These are phyloP conservation scores for Syngnathus acus DNA, from an alignment of 2,797 vertebrate species.

Conservation along the genomic window DNA sequence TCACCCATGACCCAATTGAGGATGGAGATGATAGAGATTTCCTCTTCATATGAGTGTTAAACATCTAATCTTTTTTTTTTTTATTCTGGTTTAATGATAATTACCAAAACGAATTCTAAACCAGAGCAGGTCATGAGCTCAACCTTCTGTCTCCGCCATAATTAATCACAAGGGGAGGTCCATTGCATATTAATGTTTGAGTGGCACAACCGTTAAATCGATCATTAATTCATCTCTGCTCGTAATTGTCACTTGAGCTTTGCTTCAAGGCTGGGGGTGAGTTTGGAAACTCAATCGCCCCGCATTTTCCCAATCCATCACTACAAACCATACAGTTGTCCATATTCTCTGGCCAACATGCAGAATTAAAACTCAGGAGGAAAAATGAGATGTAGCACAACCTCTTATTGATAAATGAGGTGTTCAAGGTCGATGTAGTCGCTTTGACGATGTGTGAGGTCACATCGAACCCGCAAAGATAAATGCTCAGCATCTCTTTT, in stretches of 20 bases:
- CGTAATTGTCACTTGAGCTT: slow-evolving; percentile 16
- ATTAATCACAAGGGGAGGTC: slow-evolving; percentile 8
- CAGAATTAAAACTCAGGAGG: too few relatives aligned
- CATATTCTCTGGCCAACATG: too few relatives aligned
- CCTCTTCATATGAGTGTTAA: neutral
- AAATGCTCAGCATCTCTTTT: slow-evolving; percentile 1
- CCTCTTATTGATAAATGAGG: too few relatives aligned
- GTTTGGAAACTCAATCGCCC: slow-evolving; percentile 13
- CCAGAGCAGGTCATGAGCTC: neutral
- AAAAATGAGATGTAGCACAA: too few relatives aligned
- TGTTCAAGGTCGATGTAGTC: neutral
- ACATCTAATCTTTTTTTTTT: neutral
- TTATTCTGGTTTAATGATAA: neutral
- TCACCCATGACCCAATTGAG: too few relatives aligned
- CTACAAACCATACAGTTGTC: too few relatives aligned
- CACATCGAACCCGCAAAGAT: neutral
- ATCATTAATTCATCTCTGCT: slow-evolving; percentile 37
- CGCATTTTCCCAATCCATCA: neutral
- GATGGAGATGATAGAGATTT: too few relatives aligned
- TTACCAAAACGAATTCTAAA: neutral
- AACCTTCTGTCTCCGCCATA: neutral
- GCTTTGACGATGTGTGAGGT: neutral
- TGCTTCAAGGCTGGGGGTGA: slow-evolving; percentile 6
- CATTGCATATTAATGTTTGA: slow-evolving; percentile 40
- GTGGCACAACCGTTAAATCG: slow-evolving; percentile 19